Base-by-base conservation (phyloP, 1,140 invertebrate species). In the Pseudomyrmex flavicornis region DNA sequence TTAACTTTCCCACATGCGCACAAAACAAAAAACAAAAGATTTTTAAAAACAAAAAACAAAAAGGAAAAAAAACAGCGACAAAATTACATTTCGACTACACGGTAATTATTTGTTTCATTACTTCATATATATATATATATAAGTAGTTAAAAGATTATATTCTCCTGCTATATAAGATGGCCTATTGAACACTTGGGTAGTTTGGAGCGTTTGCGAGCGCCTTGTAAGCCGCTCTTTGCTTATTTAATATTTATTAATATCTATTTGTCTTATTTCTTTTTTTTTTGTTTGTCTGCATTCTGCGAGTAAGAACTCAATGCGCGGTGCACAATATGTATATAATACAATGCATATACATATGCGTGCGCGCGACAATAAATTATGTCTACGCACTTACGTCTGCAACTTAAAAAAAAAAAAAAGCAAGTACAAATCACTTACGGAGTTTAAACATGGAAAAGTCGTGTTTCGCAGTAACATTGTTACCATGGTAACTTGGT, bases 161-260 rank as follows among this genome's bases (percentile, higher is more conserved):
- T 82, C 85, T 80, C 74, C 85, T 84, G 82, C 77, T 89, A 35
- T 35, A 35, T 35, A 82, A 52, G 72, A 83, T 89, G 79, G 87
- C 85, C 84, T 89, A 85, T 90, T 77, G 90, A 91, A 91, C 90
- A 91, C 90, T 91, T 91, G 90, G 90, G 90, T 88, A 91, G 88
- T 91, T 90, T 90, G 86, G 84, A 91, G 75, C 83, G 84, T 85
- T 79, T 66, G 66, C 65, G 85, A 85, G 85, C 70, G 35, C 56
- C 46, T 50, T 65, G 17, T 46, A 76, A 54, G 56, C 86, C 65
- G 79, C 80, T 85, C 76, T 84, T 35, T 46, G 54, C 66, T 88
- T 85, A 85, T 58, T 58, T 35, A 35, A 70, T 68, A 85, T 73
- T 46, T 15, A 59, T 68, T 26, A 26, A 83, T 84, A 56, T 17